Conservation (phyloP, 1,140 invertebrate genomes). For the Papilio machaon region DNA sequence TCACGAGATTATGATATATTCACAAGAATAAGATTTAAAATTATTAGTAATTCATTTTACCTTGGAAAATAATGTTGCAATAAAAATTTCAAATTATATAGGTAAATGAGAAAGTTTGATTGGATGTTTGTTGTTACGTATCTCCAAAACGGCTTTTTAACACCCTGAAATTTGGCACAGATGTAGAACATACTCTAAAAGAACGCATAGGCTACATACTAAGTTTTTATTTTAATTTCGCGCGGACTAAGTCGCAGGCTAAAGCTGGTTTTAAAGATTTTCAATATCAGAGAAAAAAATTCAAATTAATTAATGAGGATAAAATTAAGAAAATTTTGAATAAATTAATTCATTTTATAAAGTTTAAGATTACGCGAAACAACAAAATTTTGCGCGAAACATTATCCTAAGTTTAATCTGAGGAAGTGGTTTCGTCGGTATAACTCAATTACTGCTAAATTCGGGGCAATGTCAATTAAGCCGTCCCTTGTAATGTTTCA, state of each 20-base stretch:
- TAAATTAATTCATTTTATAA: not conserved
- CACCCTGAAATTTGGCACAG: too few species aligned
- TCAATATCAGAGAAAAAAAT: not conserved
- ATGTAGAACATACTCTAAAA: too few species aligned
- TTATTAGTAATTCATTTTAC: too few species aligned
- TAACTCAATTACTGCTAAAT: constrained; percentile 56
- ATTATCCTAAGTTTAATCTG: constrained; percentile 41
- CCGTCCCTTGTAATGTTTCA: constrained; percentile 54
- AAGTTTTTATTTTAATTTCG: not conserved
- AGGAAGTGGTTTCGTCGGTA: constrained; percentile 48
- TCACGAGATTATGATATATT: not conserved
- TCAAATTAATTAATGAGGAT: not conserved
- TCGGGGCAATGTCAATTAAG: constrained; percentile 56
- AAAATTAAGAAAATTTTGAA: not conserved
- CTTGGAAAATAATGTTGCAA: too few species aligned
- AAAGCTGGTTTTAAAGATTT: too few species aligned
- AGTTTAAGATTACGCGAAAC: constrained; percentile 25
- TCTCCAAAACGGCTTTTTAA: too few species aligned
- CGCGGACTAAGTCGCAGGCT: too few species aligned
- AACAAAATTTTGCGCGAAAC: constrained; percentile 31
- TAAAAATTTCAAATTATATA: too few species aligned
- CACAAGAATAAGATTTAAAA: too few species aligned
- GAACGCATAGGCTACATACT: too few species aligned
- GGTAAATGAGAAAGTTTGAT: too few species aligned
- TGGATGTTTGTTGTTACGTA: too few species aligned